Conservation (phyloP, 2,888 invertebrate genomes). For the Coecobrya sp. region DNA sequence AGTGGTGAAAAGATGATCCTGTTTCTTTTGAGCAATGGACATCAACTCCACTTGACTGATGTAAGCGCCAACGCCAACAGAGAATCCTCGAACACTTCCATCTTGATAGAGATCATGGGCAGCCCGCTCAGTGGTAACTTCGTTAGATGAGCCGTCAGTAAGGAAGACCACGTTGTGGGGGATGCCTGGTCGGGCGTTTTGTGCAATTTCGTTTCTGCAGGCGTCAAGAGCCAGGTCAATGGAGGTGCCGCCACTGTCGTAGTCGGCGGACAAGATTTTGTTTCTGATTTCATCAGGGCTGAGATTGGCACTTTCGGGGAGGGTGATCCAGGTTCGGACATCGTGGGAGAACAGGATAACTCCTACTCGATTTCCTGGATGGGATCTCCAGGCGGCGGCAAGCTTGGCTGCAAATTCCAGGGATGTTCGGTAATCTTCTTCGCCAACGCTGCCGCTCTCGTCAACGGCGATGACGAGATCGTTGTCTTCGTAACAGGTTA, state of each 20-base stretch:
- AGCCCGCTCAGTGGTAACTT: neutral
- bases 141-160: neutral
- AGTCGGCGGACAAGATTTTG: neutral
- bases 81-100: conserved; percentile 24
- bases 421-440: conserved; percentile 3
- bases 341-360: conserved; percentile 39
- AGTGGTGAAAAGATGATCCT: conserved; percentile 22
- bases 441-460: conserved; percentile 59
- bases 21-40: conserved; percentile 14
- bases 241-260: neutral
- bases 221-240: conserved; percentile 2
- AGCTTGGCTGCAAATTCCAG: conserved; percentile 47
- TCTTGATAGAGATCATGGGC: neutral
- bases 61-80: conserved; percentile 34
- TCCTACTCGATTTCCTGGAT: conserved; percentile 40
- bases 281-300: neutral
- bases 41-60: conserved; percentile 34
- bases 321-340: neutral
- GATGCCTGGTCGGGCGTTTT: neutral
- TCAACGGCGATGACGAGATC: conserved; percentile 69
- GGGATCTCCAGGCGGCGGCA: conserved; percentile 45
- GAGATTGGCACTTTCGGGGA: neutral
- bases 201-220: neutral
- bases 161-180: neutral
- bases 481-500: conserved; percentile 57